A percentile compares a stretch with the other conserved stretches of the same genome.
phyloP scores from a whole-genome alignment of 1,140 invertebrate species.

The Drosophila tsacasi region DNA sequence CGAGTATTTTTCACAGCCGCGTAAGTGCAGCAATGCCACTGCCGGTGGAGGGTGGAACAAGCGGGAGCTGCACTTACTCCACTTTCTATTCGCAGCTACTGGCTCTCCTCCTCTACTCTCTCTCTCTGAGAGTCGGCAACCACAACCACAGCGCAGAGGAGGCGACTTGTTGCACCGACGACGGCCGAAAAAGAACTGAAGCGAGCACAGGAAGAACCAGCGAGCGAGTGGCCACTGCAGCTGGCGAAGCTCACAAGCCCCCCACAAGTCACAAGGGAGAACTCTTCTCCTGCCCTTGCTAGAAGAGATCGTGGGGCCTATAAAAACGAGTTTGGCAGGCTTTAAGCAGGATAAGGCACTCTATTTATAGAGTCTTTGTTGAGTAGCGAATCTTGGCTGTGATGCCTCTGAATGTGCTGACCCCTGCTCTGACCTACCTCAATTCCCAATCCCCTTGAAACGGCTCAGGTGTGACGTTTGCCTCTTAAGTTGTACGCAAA shows the following conservation, averaged over 20 bases:
- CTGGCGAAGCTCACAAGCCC: slow-evolving; percentile 4
- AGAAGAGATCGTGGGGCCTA: slow-evolving; percentile 2
- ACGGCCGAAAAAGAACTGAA: slow-evolving; percentile 64
- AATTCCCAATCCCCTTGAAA: background rate
- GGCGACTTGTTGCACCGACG: slow-evolving; percentile 75
- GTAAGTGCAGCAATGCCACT: slow-evolving; percentile 29
- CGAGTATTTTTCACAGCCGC: slow-evolving; percentile 1
- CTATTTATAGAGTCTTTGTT: slow-evolving; percentile 19
- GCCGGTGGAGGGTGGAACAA: slow-evolving; percentile 1
- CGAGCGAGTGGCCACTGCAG: slow-evolving; percentile 15
- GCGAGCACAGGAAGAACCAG: slow-evolving; percentile 67
- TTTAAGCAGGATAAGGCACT: slow-evolving; percentile 12
- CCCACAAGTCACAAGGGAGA: background rate
- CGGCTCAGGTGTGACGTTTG: background rate
- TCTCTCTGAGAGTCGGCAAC: slow-evolving; percentile 39
- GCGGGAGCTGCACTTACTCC: slow-evolving; percentile 58
- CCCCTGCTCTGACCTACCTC: slow-evolving; percentile 18
- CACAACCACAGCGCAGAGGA: slow-evolving; percentile 12
- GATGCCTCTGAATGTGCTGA: background rate
- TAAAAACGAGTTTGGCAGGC: slow-evolving; percentile 20
- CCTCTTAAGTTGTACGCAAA: background rate
- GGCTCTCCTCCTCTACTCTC: slow-evolving; percentile 30
- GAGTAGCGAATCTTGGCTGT: background rate
- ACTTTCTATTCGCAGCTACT: slow-evolving; percentile 60
- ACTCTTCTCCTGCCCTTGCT: slow-evolving; percentile 42